A percentile compares a stretch with the other conserved stretches of the same genome.
phyloP scores from a whole-genome alignment of 2,888 invertebrate genomes.

The Pristionchus maxplancki region DNA sequence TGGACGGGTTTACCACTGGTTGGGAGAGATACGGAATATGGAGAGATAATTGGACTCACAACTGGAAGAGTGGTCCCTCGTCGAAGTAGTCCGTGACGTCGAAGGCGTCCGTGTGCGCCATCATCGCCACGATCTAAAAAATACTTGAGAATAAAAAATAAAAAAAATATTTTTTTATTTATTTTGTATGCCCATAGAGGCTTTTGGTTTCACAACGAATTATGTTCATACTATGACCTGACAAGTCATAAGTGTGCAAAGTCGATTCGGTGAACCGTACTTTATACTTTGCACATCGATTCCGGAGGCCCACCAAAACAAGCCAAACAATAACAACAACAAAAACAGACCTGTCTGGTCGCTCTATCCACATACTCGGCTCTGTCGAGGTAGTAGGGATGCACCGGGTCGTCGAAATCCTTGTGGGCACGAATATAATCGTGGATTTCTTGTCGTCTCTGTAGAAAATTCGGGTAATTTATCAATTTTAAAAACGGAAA shows the following conservation, averaged over 20 bases:
- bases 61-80: slow-evolving; percentile 72
- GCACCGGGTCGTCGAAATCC: slow-evolving; percentile 74
- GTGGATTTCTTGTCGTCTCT: slow-evolving; percentile 72
- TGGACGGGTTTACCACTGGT: no score
- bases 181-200: no score
- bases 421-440: slow-evolving; percentile 75
- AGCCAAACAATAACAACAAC: neutral
- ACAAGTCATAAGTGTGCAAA: no score
- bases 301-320: no score
- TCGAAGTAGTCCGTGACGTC: slow-evolving; percentile 76
- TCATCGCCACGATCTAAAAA: slow-evolving; percentile 59
- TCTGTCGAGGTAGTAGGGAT: slow-evolving; percentile 77
- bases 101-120: slow-evolving; percentile 69
- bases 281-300: no score
- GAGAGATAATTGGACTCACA: neutral
- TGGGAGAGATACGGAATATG: no score
- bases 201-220: no score
- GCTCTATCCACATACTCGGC: slow-evolving; percentile 78
- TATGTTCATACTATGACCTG: no score
- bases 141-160: no score
- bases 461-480: no score
- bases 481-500: no score
- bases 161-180: neutral
- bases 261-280: no score
- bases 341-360: slow-evolving; percentile 71